Conservation (phyloP, 2,888 invertebrate species). For the Stenchaetothrips biformis region DNA sequence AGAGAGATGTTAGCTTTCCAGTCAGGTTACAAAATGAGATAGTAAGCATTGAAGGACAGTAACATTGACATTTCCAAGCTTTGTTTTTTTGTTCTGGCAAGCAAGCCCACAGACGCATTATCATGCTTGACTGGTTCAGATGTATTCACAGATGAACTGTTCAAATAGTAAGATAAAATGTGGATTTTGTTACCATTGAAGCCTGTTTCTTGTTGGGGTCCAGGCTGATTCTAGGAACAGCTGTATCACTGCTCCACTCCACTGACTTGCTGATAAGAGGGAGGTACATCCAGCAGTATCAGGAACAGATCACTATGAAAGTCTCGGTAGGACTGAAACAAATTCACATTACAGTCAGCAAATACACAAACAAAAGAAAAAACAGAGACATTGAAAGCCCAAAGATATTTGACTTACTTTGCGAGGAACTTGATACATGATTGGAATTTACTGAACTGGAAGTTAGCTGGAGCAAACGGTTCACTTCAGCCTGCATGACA, state of each 20-base stretch:
- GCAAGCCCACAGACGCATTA: not conserved
- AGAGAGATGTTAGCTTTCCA: conserved; percentile 31
- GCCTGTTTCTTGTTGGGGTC: conserved; percentile 62
- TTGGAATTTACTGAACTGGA: conserved; percentile 82
- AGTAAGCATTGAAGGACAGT: not conserved
- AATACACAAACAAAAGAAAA: conserved; percentile 28
- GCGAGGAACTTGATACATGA: conserved; percentile 90
- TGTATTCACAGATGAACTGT: not conserved
- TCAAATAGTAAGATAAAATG: conserved; percentile 31
- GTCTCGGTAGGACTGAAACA: conserved; percentile 75
- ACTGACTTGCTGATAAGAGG: conserved; percentile 71
- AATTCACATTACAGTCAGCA: conserved; percentile 28
- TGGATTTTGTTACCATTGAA: conserved; percentile 32
- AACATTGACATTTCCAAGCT: not conserved
- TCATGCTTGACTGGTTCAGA: not conserved
- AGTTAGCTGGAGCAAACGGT: conserved; percentile 80
- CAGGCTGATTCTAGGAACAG: conserved; percentile 76
- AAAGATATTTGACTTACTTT: conserved; percentile 56
- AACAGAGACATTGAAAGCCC: conserved; percentile 16
- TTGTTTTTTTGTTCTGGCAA: no score
- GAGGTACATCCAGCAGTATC: conserved; percentile 79
- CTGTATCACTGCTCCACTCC: conserved; percentile 72
- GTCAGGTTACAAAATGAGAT: not conserved
- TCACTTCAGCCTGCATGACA: conserved; percentile 97
- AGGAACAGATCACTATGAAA: conserved; percentile 90